Conservation (phyloP, 1,140 invertebrate species). For the Bombyx mandarina region DNA sequence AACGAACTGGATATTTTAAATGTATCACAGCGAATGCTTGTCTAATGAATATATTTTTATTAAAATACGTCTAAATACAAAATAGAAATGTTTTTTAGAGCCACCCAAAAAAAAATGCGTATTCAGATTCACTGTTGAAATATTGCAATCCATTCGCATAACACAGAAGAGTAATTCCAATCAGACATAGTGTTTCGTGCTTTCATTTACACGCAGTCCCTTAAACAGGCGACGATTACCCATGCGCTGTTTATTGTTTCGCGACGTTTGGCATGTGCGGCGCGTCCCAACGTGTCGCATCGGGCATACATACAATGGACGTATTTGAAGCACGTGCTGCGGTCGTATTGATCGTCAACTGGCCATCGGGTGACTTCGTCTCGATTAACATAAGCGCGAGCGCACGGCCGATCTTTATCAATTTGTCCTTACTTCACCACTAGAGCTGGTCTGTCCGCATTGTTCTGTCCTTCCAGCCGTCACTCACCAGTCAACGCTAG, state of each 20-base stretch:
- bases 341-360: constrained; percentile 38
- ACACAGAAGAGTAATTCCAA: too few relatives aligned
- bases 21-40: too few relatives aligned
- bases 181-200: constrained; percentile 11
- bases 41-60: too few relatives aligned
- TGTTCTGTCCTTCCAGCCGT: constrained; percentile 38
- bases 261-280: constrained; percentile 52
- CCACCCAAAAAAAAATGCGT: too few relatives aligned
- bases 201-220: constrained; percentile 36
- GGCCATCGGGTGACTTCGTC: constrained; percentile 45
- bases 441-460: constrained; percentile 27
- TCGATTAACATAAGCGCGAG: constrained; percentile 47
- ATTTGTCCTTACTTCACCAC: constrained; percentile 32
- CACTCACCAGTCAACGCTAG: constrained; percentile 20
- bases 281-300: constrained; percentile 41
- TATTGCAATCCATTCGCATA: too few relatives aligned
- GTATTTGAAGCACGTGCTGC: constrained; percentile 53
- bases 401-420: constrained; percentile 44
- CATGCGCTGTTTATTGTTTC: constrained; percentile 46
- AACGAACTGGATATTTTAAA: too few relatives aligned
- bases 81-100: too few relatives aligned
- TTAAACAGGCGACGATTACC: constrained; percentile 42
- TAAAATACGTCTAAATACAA: too few relatives aligned
- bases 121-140: too few relatives aligned
- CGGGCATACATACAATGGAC: constrained; percentile 60